Percentiles rank a stretch among this genome's conserved stretches.
These are phyloP conservation scores for Cardinalis cardinalis DNA, from an alignment of 2,113 vertebrate genomes.

Conservation along the genomic window DNA sequence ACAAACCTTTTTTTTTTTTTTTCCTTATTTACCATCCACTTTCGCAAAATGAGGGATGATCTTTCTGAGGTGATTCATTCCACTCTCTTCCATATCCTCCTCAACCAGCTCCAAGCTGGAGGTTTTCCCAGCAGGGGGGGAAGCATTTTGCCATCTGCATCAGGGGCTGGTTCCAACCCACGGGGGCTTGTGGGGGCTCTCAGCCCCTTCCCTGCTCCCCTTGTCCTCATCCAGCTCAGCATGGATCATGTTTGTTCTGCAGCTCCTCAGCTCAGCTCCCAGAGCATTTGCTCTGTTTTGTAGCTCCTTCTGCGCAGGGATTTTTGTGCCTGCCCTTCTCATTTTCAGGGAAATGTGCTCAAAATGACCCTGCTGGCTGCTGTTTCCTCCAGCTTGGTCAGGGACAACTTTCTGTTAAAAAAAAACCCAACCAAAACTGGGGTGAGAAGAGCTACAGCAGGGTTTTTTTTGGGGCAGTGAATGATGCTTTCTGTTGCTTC, in stretches of 20 bases:
- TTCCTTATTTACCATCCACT: background rate
- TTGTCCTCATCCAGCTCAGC: background rate
- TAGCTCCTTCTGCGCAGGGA: background rate
- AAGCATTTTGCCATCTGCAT: conserved; percentile 11
- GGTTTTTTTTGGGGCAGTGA: background rate
- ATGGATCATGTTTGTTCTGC: fast-evolving
- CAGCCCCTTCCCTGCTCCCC: background rate
- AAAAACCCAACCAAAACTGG: background rate
- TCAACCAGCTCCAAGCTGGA: conserved; percentile 18
- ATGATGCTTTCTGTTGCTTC: background rate
- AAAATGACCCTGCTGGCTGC: background rate
- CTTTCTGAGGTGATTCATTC: conserved; percentile 25
- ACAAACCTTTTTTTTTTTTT: background rate
- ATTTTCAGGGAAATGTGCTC: background rate
- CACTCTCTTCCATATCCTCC: background rate
- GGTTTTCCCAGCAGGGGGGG: background rate
- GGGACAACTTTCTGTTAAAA: background rate
- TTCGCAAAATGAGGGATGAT: background rate
- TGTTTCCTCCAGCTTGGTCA: background rate
- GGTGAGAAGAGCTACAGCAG: background rate
- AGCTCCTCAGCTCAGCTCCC: background rate
- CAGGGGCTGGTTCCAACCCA: background rate
- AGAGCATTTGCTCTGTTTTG: background rate
- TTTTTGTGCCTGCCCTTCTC: background rate
- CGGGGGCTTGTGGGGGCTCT: background rate